Conservation (phyloP, 2,113 vertebrate species). For the Tinamus guttatus region DNA sequence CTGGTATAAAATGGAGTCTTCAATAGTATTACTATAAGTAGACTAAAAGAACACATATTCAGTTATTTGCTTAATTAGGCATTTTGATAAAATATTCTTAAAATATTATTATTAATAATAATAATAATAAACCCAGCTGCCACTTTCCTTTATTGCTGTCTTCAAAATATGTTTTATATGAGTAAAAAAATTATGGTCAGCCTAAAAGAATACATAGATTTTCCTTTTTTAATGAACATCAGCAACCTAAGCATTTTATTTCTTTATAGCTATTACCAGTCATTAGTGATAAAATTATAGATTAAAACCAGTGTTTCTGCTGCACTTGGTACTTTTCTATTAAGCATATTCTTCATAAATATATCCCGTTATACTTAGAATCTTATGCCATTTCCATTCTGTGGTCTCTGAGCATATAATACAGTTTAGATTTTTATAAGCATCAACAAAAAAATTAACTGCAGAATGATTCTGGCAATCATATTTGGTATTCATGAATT, state of each 20-base stretch:
- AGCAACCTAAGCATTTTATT: neutral
- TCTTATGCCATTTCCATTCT: neutral
- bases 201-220: neutral
- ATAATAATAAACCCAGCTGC: rapidly evolving
- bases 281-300: neutral
- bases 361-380: neutral
- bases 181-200: neutral
- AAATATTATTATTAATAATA: neutral
- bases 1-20: neutral
- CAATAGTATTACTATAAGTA: neutral
- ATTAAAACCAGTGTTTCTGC: neutral
- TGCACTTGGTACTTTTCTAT: neutral
- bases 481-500: neutral
- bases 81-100: neutral
- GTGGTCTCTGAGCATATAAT: neutral
- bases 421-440: neutral
- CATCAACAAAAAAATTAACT: neutral
- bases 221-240: neutral
- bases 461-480: neutral
- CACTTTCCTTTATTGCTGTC: neutral
- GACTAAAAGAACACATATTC: neutral
- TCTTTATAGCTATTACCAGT: neutral
- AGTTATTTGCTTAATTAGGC: neutral
- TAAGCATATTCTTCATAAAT: neutral
- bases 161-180: neutral